Conservation (phyloP, 2,797 vertebrate genomes). For the Falco naumanni region DNA sequence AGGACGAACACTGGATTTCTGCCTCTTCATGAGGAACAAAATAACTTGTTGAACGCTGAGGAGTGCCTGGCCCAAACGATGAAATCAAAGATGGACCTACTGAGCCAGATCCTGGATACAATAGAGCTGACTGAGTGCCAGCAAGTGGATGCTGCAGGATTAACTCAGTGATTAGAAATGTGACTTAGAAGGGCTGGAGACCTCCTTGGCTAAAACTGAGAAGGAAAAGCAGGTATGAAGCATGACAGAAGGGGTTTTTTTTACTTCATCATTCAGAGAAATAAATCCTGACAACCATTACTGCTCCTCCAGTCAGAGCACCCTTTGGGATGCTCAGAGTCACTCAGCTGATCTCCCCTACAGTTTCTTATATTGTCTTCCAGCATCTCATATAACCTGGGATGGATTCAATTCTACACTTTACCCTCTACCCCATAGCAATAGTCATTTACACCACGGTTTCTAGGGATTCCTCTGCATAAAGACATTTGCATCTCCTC, state of each 20-base stretch:
- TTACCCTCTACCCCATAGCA: neutral
- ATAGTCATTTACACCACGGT: neutral
- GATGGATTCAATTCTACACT: neutral
- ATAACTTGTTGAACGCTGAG: conserved; percentile 75
- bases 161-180: conserved; percentile 77
- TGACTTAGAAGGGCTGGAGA: conserved; percentile 79
- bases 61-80: conserved; percentile 76
- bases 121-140: conserved; percentile 48
- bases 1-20: neutral
- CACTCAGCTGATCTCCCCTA: neutral
- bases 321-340: neutral
- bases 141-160: conserved; percentile 74
- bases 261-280: neutral
- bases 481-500: neutral
- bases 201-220: conserved; percentile 76
- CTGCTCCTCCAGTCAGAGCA: neutral
- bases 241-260: neutral
- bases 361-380: neutral
- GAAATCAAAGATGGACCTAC: conserved; percentile 78
- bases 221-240: conserved; percentile 79
- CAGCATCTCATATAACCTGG: neutral
- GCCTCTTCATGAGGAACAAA: conserved; percentile 71
- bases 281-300: neutral
- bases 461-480: neutral
- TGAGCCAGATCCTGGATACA: conserved; percentile 73